Base-by-base conservation (phyloP, 2,113 vertebrate species). In the Cyprinodon tularosa region DNA sequence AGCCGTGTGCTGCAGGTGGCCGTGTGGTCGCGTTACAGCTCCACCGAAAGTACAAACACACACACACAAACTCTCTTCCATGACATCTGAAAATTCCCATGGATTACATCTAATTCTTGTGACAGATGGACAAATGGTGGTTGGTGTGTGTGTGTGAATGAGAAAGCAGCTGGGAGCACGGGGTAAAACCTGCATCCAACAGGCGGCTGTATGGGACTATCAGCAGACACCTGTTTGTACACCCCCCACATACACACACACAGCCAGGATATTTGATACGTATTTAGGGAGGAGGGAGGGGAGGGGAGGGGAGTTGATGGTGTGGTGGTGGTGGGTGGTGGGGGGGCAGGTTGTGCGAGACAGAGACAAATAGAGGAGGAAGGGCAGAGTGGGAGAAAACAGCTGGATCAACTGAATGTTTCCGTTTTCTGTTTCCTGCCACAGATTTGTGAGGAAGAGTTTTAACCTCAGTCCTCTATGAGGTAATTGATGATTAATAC, bases 1-100 rank as follows among this genome's bases (percentile, higher is more conserved):
- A 86, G 83, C 79, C 75, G 62, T 69, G 62, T 83, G 72, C 86
- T 94, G 92, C 93, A 94, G 93, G 93, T 94, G 94, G 92, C 84
- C 80, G 63, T 36, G 83, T 81, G 86, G 81, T 95, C 88, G 39
- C 65, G 65, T 95, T 94, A 91, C 93, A 89, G 75, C 76, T 63
- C 78, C 68, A 83, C 79, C 84, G 85, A 92, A 89, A 62, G 72
- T 60, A 59, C 71, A 78, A 67, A 74, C 66, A 65, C 59, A 38
- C 73, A 78, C 65, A 69, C 45, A 63, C 73, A 36, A 48, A 11
- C 37, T 69, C 59, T 71, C 77, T 66, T 85, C 82, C 88, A 90
- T 86, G 78, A 84, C 85, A 93, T 93, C 89, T 90, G 86, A 92
- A 90, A 89, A 93, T 94, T 94, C 90, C 88, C 87, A 53, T 85